Evolutionary conservation across 2,113 vertebrate genomes (phyloP).

Genomic region (Candoia aspera): DNA sequence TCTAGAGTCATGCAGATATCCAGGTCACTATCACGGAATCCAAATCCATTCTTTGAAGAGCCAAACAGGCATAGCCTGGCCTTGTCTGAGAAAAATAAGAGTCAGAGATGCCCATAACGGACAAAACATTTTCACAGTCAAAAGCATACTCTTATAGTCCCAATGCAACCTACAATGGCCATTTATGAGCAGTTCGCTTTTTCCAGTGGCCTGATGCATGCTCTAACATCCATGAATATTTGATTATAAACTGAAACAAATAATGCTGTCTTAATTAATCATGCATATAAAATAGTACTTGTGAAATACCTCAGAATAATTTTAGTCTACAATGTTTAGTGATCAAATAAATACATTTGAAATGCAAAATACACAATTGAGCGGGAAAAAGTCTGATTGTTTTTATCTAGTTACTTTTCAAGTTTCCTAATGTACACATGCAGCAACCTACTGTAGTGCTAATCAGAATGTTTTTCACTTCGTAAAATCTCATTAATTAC

Average conservation of each 20-base stretch:
- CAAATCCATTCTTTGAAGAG: constrained; percentile 99
- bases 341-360: not conserved
- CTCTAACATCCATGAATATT: not conserved
- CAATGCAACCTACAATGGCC: not conserved
- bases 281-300: not conserved
- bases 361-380: not conserved
- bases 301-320: not conserved
- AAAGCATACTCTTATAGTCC: constrained; percentile 2
- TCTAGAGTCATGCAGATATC: constrained; percentile 99
- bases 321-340: not conserved
- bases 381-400: not conserved
- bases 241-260: not conserved
- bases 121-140: not conserved
- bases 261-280: not conserved
- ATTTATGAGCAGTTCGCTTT: not conserved
- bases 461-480: not conserved
- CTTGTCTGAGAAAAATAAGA: constrained; percentile 79
- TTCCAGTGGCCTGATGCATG: not conserved
- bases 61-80: constrained; percentile 96
- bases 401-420: not conserved
- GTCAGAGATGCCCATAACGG: not conserved
- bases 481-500: not conserved
- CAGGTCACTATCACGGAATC: constrained; percentile 97
- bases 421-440: not conserved
- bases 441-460: not conserved